phyloP scores from a whole-genome alignment of 2,113 vertebrate genomes.

The Casuarius casuarius region DNA sequence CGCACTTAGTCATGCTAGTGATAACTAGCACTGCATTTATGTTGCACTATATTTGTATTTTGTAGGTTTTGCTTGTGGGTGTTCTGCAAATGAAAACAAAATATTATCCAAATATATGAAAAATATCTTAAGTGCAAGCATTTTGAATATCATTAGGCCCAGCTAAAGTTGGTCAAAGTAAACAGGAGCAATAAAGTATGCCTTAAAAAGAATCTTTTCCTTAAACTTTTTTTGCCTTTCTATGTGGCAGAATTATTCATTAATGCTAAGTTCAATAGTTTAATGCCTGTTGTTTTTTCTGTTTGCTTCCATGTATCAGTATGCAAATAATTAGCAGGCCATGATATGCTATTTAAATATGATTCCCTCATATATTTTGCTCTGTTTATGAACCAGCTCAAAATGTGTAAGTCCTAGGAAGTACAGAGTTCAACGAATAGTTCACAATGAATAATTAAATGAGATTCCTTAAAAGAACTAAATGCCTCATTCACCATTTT shows the following conservation, averaged over 20 bases:
- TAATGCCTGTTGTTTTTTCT: neutral
- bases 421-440: neutral
- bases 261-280: neutral
- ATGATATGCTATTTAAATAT: neutral
- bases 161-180: neutral
- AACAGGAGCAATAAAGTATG: neutral
- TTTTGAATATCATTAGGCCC: neutral
- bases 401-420: neutral
- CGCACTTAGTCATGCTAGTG: neutral
- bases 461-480: neutral
- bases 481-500: neutral
- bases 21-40: neutral
- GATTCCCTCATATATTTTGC: neutral
- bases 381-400: neutral
- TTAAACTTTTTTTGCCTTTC: neutral
- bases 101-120: neutral
- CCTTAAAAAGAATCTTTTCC: neutral
- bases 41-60: neutral
- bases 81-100: neutral
- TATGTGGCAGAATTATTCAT: neutral
- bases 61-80: neutral
- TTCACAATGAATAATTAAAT: conserved; percentile 41
- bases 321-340: conserved; percentile 27
- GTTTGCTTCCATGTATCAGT: neutral
- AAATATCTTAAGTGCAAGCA: neutral